Evolutionary conservation across 1,140 invertebrate species (phyloP), one percentile per base, ranked within the genome.

Genomic region (Lasioglossum albipes): DNA sequence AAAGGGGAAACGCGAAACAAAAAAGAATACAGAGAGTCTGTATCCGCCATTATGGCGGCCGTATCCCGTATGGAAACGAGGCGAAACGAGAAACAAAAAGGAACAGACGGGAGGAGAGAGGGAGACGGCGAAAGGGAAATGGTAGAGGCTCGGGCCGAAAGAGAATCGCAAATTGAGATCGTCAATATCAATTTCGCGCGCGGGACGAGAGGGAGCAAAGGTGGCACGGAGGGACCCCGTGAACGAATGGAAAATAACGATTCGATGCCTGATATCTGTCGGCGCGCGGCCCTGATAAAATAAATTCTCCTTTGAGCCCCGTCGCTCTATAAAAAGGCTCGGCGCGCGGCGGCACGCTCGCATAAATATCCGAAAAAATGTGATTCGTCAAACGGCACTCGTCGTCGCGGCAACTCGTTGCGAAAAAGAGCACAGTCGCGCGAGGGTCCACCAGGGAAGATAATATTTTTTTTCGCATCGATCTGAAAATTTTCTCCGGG

Each of bases 221-320:
- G 83, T 79, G 83, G 77, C 70, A 75, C 82, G 82, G 75, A 84
- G 82, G 71, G 83, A 75, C 71, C 49, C 71, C 45, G 16, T 42
- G 83, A 72, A 75, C 82, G 83, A 84, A 84, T 84, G 82, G 82
- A 84, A 84, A 84, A 81, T 84, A 84, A 84, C 83, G 83, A 84
- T 84, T 79, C 77, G 77, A 79, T 84, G 82, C 72, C 82, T 84
- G 83, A 84, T 84, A 84, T 84, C 83, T 72, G 81, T 83, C 82
- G 83, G 83, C 82, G 65, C 71, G 77, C 71, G 77, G 83, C 78
- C 18, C 72, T 84, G 79, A 84, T 84, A 84, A 84, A 84, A 84
- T 84, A 84, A 84, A 84, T 80, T 64, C 54, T 70, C 75, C 73
- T 74, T 62, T 59, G 83, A 72, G 57, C 57, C 49, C 49, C 57